A percentile compares a stretch with the other conserved stretches of the same genome.
Conservation (phyloP, 2,888 invertebrate genomes). For the Drosophila eohydei region DNA sequence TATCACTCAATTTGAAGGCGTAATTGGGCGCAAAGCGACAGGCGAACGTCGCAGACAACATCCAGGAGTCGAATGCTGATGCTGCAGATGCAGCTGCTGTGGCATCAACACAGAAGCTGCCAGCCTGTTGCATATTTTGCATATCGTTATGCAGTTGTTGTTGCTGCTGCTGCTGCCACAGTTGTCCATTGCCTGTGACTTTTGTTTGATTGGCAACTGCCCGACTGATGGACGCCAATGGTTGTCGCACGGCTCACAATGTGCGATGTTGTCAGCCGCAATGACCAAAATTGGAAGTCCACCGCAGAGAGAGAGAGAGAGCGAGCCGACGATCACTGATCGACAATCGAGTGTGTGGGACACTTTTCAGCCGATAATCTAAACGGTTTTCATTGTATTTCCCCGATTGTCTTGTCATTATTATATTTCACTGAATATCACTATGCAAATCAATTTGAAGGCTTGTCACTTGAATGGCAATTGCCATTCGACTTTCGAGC, state of each 20-base stretch:
- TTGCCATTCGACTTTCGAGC: neutral
- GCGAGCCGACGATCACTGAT: neutral
- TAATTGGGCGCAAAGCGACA: slow-evolving; percentile 81
- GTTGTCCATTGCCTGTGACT: slow-evolving; percentile 23
- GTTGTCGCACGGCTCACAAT: slow-evolving; percentile 38
- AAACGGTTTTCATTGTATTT: slow-evolving; percentile 45
- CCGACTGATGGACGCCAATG: slow-evolving; percentile 53
- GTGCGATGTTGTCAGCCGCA: slow-evolving; percentile 55
- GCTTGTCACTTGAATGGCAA: slow-evolving; percentile 4
- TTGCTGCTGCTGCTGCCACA: slow-evolving; percentile 1
- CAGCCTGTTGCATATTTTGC: slow-evolving; percentile 78
- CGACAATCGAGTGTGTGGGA: slow-evolving; percentile 44
- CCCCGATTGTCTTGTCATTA: slow-evolving; percentile 50
- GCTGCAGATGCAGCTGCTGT: slow-evolving; percentile 11
- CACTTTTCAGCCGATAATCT: slow-evolving; percentile 51
- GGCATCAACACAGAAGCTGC: slow-evolving; percentile 45
- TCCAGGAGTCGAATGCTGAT: slow-evolving; percentile 4
- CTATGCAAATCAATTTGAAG: slow-evolving; percentile 44
- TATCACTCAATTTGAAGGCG: slow-evolving; percentile 82
- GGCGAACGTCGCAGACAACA: slow-evolving; percentile 41
- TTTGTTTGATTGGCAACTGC: slow-evolving; percentile 46
- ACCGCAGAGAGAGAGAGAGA: neutral
- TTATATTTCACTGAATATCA: slow-evolving; percentile 39
- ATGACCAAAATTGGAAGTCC: slow-evolving; percentile 58
- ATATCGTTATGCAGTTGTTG: slow-evolving; percentile 76